Percentiles rank a stretch among this genome's conserved stretches.
Evolutionary conservation across 2,797 vertebrate genomes (phyloP).

Genomic region (Alosa sapidissima): DNA sequence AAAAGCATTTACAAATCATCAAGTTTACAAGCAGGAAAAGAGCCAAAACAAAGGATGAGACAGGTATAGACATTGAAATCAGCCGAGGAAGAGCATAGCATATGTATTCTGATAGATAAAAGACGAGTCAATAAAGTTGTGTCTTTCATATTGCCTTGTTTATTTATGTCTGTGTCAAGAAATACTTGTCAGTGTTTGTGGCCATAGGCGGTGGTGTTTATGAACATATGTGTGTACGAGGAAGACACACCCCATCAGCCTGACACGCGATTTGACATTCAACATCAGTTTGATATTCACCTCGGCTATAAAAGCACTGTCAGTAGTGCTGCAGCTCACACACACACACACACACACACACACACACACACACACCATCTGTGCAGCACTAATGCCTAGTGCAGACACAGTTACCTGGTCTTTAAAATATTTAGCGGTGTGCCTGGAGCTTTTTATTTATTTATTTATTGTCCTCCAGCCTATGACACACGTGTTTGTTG

Average conservation of each 20-base stretch:
- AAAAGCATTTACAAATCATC: background rate
- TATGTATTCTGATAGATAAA: too few relatives aligned
- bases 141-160: too few relatives aligned
- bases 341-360: slow-evolving; percentile 26
- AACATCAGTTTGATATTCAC: slow-evolving; percentile 4
- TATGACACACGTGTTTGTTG: background rate
- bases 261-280: background rate
- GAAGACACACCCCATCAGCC: background rate
- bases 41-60: background rate
- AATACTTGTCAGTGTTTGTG: background rate
- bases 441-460: background rate
- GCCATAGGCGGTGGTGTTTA: background rate
- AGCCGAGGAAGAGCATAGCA: too few relatives aligned
- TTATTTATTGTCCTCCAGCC: background rate
- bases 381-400: slow-evolving; percentile 10
- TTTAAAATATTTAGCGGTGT: background rate
- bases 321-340: background rate
- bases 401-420: background rate
- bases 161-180: background rate
- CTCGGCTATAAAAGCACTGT: background rate
- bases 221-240: background rate
- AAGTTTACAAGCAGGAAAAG: background rate
- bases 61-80: too few relatives aligned
- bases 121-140: too few relatives aligned
- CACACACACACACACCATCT: slow-evolving; percentile 33